Percentiles rank a stretch among this genome's conserved stretches.
These are phyloP conservation scores for Coronaproctus castanopsis DNA, from an alignment of 2,888 invertebrate genomes.

Conservation along the genomic window DNA sequence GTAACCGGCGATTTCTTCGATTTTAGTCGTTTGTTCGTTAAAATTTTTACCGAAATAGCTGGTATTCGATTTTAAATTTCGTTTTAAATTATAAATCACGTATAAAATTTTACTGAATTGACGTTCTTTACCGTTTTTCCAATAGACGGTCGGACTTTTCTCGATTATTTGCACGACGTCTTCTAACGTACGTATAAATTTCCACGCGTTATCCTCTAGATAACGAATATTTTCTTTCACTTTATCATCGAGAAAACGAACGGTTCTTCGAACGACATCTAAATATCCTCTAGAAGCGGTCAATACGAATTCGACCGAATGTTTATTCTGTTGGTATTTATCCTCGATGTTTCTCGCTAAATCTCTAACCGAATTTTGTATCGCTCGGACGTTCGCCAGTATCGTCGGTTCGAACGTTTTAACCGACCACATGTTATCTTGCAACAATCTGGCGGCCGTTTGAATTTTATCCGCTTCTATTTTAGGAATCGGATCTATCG, in stretches of 20 bases:
- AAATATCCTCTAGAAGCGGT: background rate
- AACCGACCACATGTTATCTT: background rate
- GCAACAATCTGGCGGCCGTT: background rate
- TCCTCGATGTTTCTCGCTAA: background rate
- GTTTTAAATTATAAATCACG: background rate
- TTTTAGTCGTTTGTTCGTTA: background rate
- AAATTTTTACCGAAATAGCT: background rate
- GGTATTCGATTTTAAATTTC: background rate
- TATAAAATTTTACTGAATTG: background rate
- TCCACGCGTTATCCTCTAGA: background rate
- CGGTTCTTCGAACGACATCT: background rate
- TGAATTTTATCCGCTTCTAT: background rate
- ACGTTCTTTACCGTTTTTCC: background rate
- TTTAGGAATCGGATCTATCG: background rate
- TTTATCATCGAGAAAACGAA: background rate
- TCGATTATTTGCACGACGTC: background rate
- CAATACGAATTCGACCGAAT: background rate
- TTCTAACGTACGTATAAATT: background rate
- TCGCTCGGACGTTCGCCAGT: background rate
- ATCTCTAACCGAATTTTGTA: background rate
- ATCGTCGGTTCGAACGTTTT: background rate
- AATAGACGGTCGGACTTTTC: background rate
- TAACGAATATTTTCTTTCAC: background rate
- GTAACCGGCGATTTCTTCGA: background rate
- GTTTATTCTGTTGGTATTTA: background rate